These are phyloP conservation scores for Orientallactaga sibirica DNA, from an alignment of 2,797 vertebrate genomes.

Conservation along the genomic window DNA sequence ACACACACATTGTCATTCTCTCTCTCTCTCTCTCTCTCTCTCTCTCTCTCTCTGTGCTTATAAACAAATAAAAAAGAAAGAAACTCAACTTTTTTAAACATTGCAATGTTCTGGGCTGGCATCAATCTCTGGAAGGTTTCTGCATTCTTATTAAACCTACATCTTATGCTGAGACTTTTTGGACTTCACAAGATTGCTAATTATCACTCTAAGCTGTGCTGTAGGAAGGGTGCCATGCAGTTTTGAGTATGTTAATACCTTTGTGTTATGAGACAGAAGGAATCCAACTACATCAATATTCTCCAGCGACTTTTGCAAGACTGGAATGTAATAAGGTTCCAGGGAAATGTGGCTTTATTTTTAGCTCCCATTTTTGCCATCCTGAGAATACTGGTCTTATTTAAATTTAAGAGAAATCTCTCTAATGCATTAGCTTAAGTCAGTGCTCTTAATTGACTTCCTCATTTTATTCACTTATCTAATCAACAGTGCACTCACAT, in stretches of 20 bases:
- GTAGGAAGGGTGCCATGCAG: background rate
- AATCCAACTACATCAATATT: background rate
- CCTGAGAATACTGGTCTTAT: constrained; percentile 33
- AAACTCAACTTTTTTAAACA: background rate
- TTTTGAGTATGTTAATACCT: background rate
- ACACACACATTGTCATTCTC: too few species aligned
- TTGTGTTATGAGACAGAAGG: constrained; percentile 1
- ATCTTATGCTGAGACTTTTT: background rate
- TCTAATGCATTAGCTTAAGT: background rate
- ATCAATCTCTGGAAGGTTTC: background rate
- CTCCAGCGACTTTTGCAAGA: background rate
- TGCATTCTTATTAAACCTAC: background rate
- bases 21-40: too few species aligned
- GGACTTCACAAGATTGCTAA: background rate
- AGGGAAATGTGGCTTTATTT: constrained; percentile 51
- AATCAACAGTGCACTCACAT: background rate
- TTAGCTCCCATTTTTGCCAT: constrained; percentile 26
- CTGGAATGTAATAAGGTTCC: background rate
- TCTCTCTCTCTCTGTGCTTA: too few species aligned
- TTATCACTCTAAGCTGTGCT: background rate
- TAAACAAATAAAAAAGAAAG: too few species aligned
- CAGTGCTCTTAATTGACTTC: background rate
- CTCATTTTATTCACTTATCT: constrained; percentile 44
- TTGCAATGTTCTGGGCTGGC: background rate
- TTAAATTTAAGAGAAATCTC: constrained; percentile 42